Evolutionary conservation across 2,113 vertebrate genomes (phyloP).

Genomic region (Lathamus discolor): DNA sequence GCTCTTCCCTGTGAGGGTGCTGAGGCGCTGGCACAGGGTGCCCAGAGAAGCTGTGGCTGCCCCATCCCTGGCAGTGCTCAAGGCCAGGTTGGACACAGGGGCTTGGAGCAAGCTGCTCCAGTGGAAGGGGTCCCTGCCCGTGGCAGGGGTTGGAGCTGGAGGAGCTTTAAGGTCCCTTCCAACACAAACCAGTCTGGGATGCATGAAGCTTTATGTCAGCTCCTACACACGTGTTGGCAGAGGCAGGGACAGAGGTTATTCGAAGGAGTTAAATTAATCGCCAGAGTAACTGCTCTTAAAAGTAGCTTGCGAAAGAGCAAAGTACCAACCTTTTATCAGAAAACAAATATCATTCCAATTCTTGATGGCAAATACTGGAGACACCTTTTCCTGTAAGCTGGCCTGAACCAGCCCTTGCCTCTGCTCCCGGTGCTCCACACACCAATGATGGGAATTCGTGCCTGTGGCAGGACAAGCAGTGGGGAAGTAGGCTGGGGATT

Average conservation of each 20-base stretch:
- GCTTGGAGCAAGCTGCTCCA: too few species aligned
- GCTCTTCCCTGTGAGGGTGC: too few species aligned
- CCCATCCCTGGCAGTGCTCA: too few species aligned
- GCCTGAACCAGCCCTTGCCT: neutral
- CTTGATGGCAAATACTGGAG: neutral
- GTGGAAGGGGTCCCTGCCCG: neutral
- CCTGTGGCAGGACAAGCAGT: neutral
- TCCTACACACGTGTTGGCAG: rapidly evolving
- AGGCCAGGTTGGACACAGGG: too few species aligned
- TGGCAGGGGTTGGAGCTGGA: rapidly evolving
- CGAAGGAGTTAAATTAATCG: constrained; percentile 33
- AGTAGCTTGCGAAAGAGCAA: constrained; percentile 24
- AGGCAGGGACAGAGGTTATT: neutral
- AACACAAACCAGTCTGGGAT: neutral
- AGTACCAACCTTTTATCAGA: constrained; percentile 48
- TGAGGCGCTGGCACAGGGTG: too few species aligned
- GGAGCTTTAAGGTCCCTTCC: neutral
- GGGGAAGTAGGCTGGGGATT: constrained; percentile 27
- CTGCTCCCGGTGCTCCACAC: neutral
- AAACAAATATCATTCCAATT: constrained; percentile 9
- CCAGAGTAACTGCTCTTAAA: neutral
- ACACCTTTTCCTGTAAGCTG: neutral
- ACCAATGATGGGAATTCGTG: rapidly evolving
- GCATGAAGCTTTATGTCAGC: neutral
- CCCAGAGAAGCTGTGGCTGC: too few species aligned